Conservation (phyloP, 2,797 vertebrate species). For the Holocentrus rufus region DNA sequence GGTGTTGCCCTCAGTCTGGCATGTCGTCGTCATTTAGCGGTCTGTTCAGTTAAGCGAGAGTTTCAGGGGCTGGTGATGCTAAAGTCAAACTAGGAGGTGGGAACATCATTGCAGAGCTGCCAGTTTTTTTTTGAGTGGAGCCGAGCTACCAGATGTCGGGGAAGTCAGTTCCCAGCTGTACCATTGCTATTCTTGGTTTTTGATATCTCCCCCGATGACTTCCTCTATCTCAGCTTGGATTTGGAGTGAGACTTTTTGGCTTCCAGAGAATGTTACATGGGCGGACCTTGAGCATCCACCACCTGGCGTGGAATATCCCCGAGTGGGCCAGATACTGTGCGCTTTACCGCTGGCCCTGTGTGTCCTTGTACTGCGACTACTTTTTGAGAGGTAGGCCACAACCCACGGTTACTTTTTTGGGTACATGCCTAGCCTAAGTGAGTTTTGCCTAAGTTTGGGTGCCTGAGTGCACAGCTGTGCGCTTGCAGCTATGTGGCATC, state of each 20-base stretch:
- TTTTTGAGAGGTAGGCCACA: conserved; percentile 88
- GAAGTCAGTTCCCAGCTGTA: not conserved
- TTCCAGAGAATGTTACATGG: conserved; percentile 93
- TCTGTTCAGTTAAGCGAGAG: conserved; percentile 4
- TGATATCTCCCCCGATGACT: conserved; percentile 65
- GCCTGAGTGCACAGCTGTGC: not conserved
- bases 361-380: conserved; percentile 84
- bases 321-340: conserved; percentile 78
- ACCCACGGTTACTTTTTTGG: not conserved
- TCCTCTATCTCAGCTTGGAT: conserved; percentile 86
- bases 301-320: conserved; percentile 81
- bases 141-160: conserved; percentile 31
- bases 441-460: too few relatives aligned
- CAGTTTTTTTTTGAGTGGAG: not conserved
- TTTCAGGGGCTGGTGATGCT: conserved; percentile 38
- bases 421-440: too few relatives aligned
- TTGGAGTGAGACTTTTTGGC: conserved; percentile 94
- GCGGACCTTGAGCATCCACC: conserved; percentile 85
- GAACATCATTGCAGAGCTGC: conserved; percentile 11
- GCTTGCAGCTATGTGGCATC: too few relatives aligned
- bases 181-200: not conserved
- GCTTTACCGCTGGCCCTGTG: conserved; percentile 87
- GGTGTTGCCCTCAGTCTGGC: conserved; percentile 60
- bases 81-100: conserved; percentile 22
- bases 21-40: conserved; percentile 36